Evolutionary conservation across 2,888 invertebrate species (phyloP).

Genomic region (Pammene aurita): DNA sequence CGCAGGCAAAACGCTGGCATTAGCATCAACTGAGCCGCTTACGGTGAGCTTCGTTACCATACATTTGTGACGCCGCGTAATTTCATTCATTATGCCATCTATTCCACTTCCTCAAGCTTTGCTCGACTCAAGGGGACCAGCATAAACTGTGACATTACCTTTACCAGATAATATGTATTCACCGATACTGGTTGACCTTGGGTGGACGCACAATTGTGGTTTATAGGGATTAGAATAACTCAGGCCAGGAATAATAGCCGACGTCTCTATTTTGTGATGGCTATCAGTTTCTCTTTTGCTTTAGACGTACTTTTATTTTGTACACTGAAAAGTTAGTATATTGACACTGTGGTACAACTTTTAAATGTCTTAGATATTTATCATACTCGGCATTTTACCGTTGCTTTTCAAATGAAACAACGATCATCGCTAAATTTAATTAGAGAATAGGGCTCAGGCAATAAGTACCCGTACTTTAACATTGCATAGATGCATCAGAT

Average conservation of each 20-base stretch:
- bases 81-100: constrained; percentile 19
- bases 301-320: background rate
- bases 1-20: constrained; percentile 23
- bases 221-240: background rate
- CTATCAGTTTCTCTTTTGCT: constrained; percentile 2
- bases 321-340: background rate
- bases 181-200: background rate
- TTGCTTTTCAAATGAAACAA: too few relatives aligned
- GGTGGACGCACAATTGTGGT: background rate
- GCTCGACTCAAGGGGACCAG: background rate
- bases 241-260: background rate
- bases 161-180: background rate
- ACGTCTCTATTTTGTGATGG: constrained; percentile 3
- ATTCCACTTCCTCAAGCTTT: background rate
- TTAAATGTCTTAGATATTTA: too few relatives aligned
- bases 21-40: constrained; percentile 27
- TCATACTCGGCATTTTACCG: too few relatives aligned
- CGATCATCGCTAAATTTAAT: too few relatives aligned
- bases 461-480: too few relatives aligned
- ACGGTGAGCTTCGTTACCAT: constrained; percentile 25
- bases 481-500: too few relatives aligned
- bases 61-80: constrained; percentile 11
- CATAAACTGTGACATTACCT: background rate
- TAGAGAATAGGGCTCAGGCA: too few relatives aligned
- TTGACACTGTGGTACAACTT: background rate